These are phyloP conservation scores for Piaya cayana DNA, from an alignment of 2,113 vertebrate genomes.

Conservation along the genomic window DNA sequence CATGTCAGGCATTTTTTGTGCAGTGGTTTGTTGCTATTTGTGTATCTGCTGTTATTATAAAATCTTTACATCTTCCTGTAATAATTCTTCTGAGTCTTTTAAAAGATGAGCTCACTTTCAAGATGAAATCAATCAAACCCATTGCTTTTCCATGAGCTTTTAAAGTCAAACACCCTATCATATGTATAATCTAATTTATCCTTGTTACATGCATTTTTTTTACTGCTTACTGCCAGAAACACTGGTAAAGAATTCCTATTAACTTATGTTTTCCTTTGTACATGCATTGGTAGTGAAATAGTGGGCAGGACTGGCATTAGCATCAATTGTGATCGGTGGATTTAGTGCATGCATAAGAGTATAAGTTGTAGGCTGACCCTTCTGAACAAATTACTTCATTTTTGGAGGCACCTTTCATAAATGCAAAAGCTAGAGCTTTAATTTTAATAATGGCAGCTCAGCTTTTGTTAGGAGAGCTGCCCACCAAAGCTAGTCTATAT, in stretches of 20 bases:
- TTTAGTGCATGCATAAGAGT: background rate
- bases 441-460: background rate
- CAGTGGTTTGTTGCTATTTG: background rate
- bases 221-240: background rate
- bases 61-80: conserved; percentile 23
- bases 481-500: background rate
- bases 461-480: background rate
- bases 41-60: conserved; percentile 8
- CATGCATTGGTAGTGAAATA: background rate
- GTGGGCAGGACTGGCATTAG: background rate
- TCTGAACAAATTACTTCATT: background rate
- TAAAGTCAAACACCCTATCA: background rate
- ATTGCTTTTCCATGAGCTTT: background rate
- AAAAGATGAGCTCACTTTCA: conserved; percentile 19
- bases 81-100: background rate
- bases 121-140: background rate
- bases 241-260: background rate
- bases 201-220: background rate
- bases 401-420: background rate
- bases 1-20: background rate
- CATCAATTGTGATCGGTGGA: background rate
- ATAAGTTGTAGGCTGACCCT: background rate
- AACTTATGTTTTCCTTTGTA: background rate
- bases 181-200: background rate
- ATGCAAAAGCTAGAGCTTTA: background rate